A percentile compares a stretch with the other conserved stretches of the same genome.
phyloP scores from a whole-genome alignment of 2,888 invertebrate genomes.

The Labia minor region DNA sequence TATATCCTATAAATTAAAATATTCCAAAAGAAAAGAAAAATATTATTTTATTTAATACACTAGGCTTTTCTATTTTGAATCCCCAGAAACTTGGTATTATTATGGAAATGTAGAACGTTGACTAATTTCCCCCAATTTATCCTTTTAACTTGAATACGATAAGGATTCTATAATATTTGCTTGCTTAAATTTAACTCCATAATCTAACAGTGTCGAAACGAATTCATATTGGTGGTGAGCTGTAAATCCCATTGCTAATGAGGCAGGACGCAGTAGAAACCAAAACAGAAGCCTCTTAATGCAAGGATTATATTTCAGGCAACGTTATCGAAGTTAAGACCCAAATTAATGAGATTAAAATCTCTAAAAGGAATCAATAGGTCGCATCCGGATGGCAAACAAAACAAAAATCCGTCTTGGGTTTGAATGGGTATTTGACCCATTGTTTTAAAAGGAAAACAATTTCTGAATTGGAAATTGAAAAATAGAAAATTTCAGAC shows the following conservation, averaged over 20 bases:
- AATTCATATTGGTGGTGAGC: background rate
- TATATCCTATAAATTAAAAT: background rate
- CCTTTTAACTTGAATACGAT: background rate
- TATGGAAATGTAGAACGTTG: background rate
- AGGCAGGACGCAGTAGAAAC: background rate
- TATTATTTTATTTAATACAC: conserved; percentile 3
- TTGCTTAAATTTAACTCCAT: background rate
- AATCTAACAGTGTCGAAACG: background rate
- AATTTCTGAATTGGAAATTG: too few relatives aligned
- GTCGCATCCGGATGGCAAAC: background rate
- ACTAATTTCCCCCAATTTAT: background rate
- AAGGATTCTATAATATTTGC: background rate
- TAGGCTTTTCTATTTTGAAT: too few relatives aligned
- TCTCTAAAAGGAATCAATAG: background rate
- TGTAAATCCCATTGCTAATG: background rate
- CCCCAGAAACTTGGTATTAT: too few relatives aligned
- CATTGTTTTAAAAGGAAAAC: too few relatives aligned
- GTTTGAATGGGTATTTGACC: too few relatives aligned
- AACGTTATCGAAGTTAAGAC: background rate
- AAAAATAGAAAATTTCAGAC: too few relatives aligned
- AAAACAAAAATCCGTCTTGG: too few relatives aligned
- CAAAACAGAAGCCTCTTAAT: background rate
- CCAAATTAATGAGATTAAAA: background rate
- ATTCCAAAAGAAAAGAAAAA: background rate
- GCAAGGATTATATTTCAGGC: background rate